Conservation (phyloP, 2,888 invertebrate species). For the Xanthorhoe spadicearia region DNA sequence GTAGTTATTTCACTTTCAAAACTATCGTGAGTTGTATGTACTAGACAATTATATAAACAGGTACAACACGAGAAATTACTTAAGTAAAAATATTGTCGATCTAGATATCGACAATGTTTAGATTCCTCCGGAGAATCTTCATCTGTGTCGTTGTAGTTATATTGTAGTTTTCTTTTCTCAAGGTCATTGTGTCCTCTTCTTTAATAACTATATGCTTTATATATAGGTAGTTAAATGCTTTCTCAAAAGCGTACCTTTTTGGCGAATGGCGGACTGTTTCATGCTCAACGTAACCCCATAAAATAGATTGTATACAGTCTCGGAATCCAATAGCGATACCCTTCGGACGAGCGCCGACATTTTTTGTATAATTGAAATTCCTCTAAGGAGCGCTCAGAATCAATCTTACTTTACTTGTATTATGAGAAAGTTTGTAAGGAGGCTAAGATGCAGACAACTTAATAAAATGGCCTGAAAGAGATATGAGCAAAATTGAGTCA, state of each 20-base stretch:
- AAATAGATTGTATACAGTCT: constrained; percentile 27
- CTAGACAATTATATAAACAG: too few relatives aligned
- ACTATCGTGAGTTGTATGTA: too few relatives aligned
- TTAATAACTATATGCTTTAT: too few relatives aligned
- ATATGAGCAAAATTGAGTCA: too few relatives aligned
- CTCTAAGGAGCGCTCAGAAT: constrained; percentile 32
- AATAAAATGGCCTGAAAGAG: too few relatives aligned
- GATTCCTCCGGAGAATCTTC: too few relatives aligned
- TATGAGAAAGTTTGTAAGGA: constrained; percentile 2
- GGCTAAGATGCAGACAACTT: neutral
- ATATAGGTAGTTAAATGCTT: neutral
- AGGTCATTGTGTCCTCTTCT: neutral
- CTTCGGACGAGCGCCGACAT: constrained; percentile 33
- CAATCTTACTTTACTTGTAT: constrained; percentile 14
- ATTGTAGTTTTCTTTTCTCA: neutral
- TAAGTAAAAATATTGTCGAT: too few relatives aligned
- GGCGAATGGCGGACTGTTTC: neutral
- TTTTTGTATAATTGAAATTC: constrained; percentile 50
- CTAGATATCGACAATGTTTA: too few relatives aligned
- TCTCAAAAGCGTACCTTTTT: neutral
- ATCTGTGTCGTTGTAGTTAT: too few relatives aligned
- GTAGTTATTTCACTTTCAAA: too few relatives aligned
- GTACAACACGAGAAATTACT: too few relatives aligned
- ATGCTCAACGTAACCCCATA: constrained; percentile 14
- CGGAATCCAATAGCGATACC: constrained; percentile 32